phyloP scores from a whole-genome alignment of 30 jellyfish, hydroid and myxozoan species.

The Phacellophora camtschatica region DNA sequence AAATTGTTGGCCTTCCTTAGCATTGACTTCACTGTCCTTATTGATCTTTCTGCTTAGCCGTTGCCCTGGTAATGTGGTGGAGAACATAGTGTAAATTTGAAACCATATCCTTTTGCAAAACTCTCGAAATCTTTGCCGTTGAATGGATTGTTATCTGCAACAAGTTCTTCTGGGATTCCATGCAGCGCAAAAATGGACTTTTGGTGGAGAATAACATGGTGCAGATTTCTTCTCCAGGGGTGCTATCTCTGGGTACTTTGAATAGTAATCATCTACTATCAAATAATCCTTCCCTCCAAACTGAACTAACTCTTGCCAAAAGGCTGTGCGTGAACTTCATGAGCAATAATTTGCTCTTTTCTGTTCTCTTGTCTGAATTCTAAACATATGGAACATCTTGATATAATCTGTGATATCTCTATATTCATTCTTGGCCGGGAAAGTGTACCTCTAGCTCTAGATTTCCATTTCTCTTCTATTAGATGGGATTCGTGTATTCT shows the following conservation, averaged over 20 bases:
- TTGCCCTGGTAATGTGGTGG: conserved; percentile 19
- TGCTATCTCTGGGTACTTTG: neutral
- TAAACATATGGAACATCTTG: neutral
- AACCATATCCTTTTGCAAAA: conserved; percentile 2
- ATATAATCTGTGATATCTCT: neutral
- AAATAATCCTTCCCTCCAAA: neutral
- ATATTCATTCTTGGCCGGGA: conserved; percentile 18
- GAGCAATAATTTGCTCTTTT: conserved; percentile 4
- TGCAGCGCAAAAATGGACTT: conserved; percentile 24
- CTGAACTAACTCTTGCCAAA: conserved; percentile 23
- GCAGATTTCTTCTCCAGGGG: neutral
- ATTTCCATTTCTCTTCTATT: conserved; percentile 39
- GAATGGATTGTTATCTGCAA: conserved; percentile 25
- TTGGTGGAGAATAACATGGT: neutral
- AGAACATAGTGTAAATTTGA: neutral
- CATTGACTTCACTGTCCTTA: conserved; percentile 8
- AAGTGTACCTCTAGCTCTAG: conserved; percentile 11
- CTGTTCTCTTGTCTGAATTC: neutral
- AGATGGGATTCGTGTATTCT: conserved; percentile 41
- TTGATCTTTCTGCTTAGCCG: conserved; percentile 30
- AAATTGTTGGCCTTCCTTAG: neutral
- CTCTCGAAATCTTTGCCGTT: neutral
- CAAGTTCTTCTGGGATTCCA: conserved; percentile 39
- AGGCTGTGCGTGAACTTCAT: neutral
- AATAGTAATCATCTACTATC: conserved; percentile 10